A percentile compares a stretch with the other conserved stretches of the same genome.
Evolutionary conservation across 2,797 vertebrate genomes (phyloP).

Genomic region (Serranus cabrilla): DNA sequence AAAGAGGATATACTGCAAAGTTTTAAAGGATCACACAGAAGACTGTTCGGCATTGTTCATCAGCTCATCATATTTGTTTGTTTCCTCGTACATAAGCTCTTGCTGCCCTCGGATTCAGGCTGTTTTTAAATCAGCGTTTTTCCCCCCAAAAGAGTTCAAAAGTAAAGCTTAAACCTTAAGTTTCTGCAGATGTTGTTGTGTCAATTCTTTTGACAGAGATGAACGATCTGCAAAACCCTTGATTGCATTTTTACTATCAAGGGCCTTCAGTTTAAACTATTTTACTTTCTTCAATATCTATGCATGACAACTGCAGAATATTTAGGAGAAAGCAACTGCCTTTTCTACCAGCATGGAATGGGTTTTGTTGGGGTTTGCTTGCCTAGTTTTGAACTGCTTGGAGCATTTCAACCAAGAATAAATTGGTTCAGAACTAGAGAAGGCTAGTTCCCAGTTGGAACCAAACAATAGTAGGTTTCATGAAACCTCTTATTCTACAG

Average conservation of each 20-base stretch:
- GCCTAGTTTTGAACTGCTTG: too few species aligned
- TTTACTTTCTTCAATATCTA: neutral
- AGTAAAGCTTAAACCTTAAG: slow-evolving; percentile 11
- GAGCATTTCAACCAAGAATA: too few species aligned
- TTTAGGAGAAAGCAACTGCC: too few species aligned
- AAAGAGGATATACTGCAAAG: slow-evolving; percentile 20
- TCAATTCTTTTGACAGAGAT: too few species aligned
- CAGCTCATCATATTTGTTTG: slow-evolving; percentile 16
- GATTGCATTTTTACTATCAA: neutral
- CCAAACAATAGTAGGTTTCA: too few species aligned
- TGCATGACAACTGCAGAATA: neutral
- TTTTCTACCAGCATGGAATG: too few species aligned
- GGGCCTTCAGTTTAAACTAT: neutral
- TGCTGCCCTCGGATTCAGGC: neutral
- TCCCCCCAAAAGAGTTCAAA: slow-evolving; percentile 14
- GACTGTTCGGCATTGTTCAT: slow-evolving; percentile 7
- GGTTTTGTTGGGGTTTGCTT: too few species aligned
- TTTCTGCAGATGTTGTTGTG: neutral
- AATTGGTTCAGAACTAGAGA: too few species aligned
- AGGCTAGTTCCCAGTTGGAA: too few species aligned
- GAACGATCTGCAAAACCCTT: neutral
- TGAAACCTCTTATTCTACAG: too few species aligned
- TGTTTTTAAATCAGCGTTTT: neutral
- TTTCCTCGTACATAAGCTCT: slow-evolving; percentile 2
- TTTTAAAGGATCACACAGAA: slow-evolving; percentile 37